Conservation (phyloP, 37 sponge, comb jelly and placozoan genomes). For the Halisarca cf. caerulea region DNA sequence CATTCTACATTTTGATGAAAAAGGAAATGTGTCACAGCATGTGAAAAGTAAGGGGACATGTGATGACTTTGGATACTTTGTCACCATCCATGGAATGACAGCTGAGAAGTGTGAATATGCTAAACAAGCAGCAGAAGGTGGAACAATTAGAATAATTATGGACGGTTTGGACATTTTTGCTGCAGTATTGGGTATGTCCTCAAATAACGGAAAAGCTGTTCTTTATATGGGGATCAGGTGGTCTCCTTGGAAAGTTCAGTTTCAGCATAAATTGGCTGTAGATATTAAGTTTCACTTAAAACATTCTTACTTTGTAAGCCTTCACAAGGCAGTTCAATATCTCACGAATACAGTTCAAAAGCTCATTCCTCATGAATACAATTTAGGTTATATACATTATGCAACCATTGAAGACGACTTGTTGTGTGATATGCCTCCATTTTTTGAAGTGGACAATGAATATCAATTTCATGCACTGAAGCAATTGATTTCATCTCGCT, state of each 20-base stretch:
- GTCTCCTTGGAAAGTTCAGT: no score
- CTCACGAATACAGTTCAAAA: background rate
- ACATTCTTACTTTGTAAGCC: constrained; percentile 35
- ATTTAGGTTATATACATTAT: no score
- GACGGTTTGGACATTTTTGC: no score
- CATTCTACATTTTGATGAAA: no score
- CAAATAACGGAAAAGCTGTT: no score
- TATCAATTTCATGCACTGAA: constrained; percentile 38
- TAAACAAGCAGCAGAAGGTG: constrained; percentile 6
- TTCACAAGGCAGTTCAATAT: constrained; percentile 30
- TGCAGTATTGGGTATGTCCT: no score
- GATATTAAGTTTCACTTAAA: constrained; percentile 12
- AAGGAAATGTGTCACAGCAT: no score
- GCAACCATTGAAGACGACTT: background rate
- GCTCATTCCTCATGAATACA: background rate
- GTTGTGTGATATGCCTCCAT: background rate
- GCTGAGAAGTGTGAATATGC: constrained; percentile 23
- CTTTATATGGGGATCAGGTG: no score
- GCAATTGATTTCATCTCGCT: background rate
- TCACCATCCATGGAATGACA: background rate
- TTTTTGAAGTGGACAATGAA: background rate
- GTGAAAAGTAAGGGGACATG: no score
- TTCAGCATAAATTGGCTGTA: background rate
- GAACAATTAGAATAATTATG: background rate
- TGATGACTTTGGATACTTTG: no score